Evolutionary conservation across 2,797 vertebrate genomes (phyloP).

Genomic region (Agapornis canus): DNA sequence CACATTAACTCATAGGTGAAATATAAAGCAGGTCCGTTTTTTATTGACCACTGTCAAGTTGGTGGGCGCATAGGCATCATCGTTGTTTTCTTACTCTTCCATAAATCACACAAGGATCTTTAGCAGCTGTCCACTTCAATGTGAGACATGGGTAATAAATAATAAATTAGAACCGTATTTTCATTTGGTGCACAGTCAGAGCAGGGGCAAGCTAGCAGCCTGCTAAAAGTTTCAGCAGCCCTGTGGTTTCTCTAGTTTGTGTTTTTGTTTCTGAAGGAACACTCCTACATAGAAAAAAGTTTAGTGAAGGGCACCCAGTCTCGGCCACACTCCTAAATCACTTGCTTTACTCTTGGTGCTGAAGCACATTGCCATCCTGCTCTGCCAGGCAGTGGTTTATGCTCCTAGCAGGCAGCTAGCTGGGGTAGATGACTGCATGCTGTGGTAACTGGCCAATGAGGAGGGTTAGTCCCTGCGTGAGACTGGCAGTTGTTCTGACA

Average conservation of each 20-base stretch:
- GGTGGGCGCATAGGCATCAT: accelerated
- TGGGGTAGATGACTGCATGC: accelerated
- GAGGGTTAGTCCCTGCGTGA: not conserved
- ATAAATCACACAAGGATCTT: not conserved
- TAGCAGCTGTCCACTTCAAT: not conserved
- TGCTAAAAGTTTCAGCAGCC: not conserved
- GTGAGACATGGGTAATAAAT: not conserved
- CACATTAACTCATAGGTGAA: not conserved
- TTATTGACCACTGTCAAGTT: not conserved
- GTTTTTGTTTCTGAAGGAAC: not conserved
- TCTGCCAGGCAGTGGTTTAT: not conserved
- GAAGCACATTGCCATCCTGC: not conserved
- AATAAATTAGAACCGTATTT: not conserved
- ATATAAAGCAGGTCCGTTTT: not conserved
- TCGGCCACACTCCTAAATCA: not conserved
- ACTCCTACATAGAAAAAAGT: not conserved
- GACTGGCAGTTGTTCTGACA: not conserved
- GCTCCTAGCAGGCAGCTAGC: not conserved
- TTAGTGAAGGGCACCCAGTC: not conserved
- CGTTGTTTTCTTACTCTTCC: not conserved
- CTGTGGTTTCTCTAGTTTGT: not conserved
- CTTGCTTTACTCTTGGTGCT: not conserved
- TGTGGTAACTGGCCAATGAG: not conserved
- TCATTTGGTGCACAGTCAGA: not conserved
- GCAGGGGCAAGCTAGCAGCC: not conserved